These are phyloP conservation scores for Spisula subtruncata DNA, from an alignment of 2,888 invertebrate species.

Conservation along the genomic window DNA sequence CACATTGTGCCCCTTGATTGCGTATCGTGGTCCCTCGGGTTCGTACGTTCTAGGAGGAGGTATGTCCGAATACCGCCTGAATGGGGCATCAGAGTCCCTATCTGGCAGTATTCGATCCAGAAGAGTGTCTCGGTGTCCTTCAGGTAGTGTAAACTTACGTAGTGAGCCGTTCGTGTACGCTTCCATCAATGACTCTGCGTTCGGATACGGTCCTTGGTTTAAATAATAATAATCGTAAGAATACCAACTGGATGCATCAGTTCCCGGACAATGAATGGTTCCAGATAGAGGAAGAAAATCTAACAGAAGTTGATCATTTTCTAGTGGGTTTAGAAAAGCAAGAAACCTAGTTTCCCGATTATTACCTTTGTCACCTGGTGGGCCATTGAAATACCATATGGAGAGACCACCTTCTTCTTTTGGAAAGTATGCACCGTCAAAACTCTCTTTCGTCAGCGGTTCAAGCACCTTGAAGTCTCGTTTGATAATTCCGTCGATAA, in stretches of 20 bases:
- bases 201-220: slow-evolving; percentile 75
- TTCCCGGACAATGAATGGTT: slow-evolving; percentile 72
- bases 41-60: slow-evolving; percentile 72
- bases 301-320: slow-evolving; percentile 52
- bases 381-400: slow-evolving; percentile 61
- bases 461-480: slow-evolving; percentile 59
- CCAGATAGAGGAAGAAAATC: slow-evolving; percentile 72
- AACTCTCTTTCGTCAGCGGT: slow-evolving; percentile 64
- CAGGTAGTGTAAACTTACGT: slow-evolving; percentile 65
- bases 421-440: slow-evolving; percentile 64
- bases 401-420: slow-evolving; percentile 33
- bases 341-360: slow-evolving; percentile 63
- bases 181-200: slow-evolving; percentile 59
- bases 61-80: slow-evolving; percentile 58
- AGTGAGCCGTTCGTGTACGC: slow-evolving; percentile 66
- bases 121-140: slow-evolving; percentile 64
- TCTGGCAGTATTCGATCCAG: slow-evolving; percentile 60
- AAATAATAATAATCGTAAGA: slow-evolving; percentile 72
- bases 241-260: slow-evolving; percentile 67
- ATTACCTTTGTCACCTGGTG: slow-evolving; percentile 58
- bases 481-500: slow-evolving; percentile 46
- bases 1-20: slow-evolving; percentile 71
- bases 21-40: slow-evolving; percentile 74
- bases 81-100: slow-evolving; percentile 54
- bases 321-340: slow-evolving; percentile 44